Evolutionary conservation across 1,140 invertebrate species (phyloP), one percentile per base, ranked within the genome.

Genomic region (Camponotus floridanus): DNA sequence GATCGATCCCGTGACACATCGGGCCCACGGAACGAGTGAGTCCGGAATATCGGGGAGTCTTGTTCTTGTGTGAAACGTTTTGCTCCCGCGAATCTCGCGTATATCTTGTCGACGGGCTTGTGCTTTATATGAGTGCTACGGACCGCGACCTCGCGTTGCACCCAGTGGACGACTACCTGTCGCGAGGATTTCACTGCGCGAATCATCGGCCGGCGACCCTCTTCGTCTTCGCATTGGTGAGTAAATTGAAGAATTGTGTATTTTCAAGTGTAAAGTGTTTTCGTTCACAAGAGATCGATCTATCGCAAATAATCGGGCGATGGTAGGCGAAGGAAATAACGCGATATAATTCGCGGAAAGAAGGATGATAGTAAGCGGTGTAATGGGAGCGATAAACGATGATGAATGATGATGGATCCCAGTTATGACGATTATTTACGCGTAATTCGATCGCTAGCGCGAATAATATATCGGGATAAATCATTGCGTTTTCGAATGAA

Each of bases 1-100:
- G 87, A 89, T 89, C 88, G 88, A 89, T 89, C 48, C 48, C 88
- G 88, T 89, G 55, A 83, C 68, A 51, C 84, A 86, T 86, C 88
- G 65, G 42, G 76, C 39, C 76, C 74, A 9, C 36, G 64, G 79
- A 89, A 87, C 88, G 42, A 78, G 57, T 57, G 85, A 88, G 67
- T 89, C 76, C 57, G 83, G 57, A 26, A 84, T 90, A 90, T 68
- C 57, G 42, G 76, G 55, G 67, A 64, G 81, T 71, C 21, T 48
- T 68, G 48, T 48, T 68, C 55, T 61, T 68, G 68, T 83, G 79
- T 73, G 68, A 61, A 83, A 83, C 64, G 9, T 21, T 33, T 26
- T 26, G 45, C 45, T 45, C 36, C 1, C 21, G 36, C 64, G 51
- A 26, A 48, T 26, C 48, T 67, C 11, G 15, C 21, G 26, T 57